Evolutionary conservation across 2,888 invertebrate species (phyloP).

Genomic region (Tyria jacobaeae): DNA sequence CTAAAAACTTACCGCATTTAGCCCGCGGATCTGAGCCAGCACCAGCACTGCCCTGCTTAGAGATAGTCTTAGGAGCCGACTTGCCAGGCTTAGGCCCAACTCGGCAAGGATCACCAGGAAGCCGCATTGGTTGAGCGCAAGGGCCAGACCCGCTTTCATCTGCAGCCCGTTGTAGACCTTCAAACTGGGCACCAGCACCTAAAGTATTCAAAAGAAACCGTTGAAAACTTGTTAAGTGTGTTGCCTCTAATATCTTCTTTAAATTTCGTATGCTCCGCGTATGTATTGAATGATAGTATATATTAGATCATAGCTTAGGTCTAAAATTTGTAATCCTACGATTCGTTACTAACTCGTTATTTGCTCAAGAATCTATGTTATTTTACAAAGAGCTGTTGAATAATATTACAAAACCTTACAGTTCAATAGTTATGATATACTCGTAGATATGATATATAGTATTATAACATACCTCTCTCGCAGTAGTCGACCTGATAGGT

Average conservation of each 20-base stretch:
- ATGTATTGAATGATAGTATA: too few relatives aligned
- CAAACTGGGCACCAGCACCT: slow-evolving; percentile 86
- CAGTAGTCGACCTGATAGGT: slow-evolving; percentile 89
- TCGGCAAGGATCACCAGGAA: slow-evolving; percentile 87
- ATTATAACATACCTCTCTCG: slow-evolving; percentile 65
- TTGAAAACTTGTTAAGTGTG: too few relatives aligned
- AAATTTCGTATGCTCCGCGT: too few relatives aligned
- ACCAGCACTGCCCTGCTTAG: slow-evolving; percentile 66
- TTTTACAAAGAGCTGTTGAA: background rate
- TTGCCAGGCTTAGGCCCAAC: slow-evolving; percentile 78
- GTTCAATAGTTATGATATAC: too few relatives aligned
- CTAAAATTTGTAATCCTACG: too few relatives aligned
- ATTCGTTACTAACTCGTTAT: too few relatives aligned
- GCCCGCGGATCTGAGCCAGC: slow-evolving; percentile 64
- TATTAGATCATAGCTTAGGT: too few relatives aligned
- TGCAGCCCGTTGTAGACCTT: slow-evolving; percentile 84
- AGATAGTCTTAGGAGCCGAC: slow-evolving; percentile 70
- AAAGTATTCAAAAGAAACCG: slow-evolving; percentile 9
- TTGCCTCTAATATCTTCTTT: too few relatives aligned
- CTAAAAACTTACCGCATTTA: slow-evolving; percentile 69
- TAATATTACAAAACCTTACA: background rate
- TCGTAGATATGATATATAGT: too few relatives aligned
- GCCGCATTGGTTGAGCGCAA: slow-evolving; percentile 85
- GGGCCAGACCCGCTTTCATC: slow-evolving; percentile 84
- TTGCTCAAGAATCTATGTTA: too few relatives aligned